These are phyloP conservation scores for Coreius guichenoti DNA, from an alignment of 2,797 vertebrate species.

Conservation along the genomic window DNA sequence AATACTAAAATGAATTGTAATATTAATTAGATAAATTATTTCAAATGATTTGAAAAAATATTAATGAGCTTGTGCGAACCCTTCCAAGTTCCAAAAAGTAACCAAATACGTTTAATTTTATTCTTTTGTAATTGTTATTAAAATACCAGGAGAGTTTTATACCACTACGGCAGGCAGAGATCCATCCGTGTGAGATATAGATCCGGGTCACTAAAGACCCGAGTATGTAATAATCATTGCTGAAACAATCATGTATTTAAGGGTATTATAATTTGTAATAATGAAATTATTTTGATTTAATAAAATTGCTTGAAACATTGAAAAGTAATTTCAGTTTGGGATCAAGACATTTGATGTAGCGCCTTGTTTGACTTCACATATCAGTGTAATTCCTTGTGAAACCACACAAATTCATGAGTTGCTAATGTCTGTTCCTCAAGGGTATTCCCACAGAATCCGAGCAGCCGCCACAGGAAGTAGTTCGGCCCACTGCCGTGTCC, in stretches of 20 bases:
- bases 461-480: constrained; percentile 69
- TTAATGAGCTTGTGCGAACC: background rate
- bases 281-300: background rate
- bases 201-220: background rate
- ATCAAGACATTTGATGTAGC: background rate
- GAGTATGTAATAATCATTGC: background rate
- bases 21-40: background rate
- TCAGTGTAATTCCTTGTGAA: background rate
- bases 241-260: background rate
- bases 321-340: background rate
- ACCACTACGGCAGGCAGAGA: background rate
- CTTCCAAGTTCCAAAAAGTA: background rate
- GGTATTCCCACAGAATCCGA: constrained; percentile 77
- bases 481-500: constrained; percentile 61
- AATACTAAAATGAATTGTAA: background rate
- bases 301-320: background rate
- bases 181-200: background rate
- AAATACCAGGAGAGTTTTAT: background rate
- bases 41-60: background rate
- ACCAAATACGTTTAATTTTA: background rate
- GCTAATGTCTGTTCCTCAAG: constrained; percentile 59
- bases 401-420: background rate
- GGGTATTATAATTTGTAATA: background rate
- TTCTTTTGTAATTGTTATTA: background rate
- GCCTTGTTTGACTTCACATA: background rate